A percentile compares a stretch with the other conserved stretches of the same genome.
These are phyloP conservation scores for Leiothrix lutea DNA, from an alignment of 2,113 vertebrate species.

Conservation along the genomic window DNA sequence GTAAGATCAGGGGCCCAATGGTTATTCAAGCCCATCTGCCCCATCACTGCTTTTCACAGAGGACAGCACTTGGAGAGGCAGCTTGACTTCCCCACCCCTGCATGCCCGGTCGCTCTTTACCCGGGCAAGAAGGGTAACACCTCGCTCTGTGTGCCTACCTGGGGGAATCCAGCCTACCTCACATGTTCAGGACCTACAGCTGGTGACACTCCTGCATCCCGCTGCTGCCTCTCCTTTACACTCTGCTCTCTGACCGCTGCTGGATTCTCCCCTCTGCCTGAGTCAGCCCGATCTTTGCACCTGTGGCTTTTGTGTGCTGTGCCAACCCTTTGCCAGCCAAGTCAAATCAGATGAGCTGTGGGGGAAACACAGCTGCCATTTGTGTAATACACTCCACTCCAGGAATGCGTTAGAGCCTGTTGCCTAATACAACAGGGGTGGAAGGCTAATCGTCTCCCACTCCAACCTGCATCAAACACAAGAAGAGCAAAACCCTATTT, in stretches of 20 bases:
- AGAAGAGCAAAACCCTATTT: background rate
- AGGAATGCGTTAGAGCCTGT: background rate
- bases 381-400: background rate
- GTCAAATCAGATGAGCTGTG: background rate
- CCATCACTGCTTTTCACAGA: background rate
- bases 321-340: background rate
- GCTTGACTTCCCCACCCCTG: background rate
- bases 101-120: fast-evolving
- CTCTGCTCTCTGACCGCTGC: background rate
- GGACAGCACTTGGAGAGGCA: background rate
- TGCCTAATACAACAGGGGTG: background rate
- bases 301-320: background rate
- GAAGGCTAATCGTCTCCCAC: background rate
- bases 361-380: background rate
- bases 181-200: background rate
- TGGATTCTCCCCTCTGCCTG: background rate
- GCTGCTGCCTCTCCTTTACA: background rate
- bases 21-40: background rate
- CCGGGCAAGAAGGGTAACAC: background rate
- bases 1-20: fast-evolving
- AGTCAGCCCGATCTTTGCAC: background rate
- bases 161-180: background rate
- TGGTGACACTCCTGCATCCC: background rate
- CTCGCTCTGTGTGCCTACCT: fast-evolving
- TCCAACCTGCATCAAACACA: background rate